These are phyloP conservation scores for Ectemnius continuus DNA, from an alignment of 2,888 invertebrate species.

Conservation along the genomic window DNA sequence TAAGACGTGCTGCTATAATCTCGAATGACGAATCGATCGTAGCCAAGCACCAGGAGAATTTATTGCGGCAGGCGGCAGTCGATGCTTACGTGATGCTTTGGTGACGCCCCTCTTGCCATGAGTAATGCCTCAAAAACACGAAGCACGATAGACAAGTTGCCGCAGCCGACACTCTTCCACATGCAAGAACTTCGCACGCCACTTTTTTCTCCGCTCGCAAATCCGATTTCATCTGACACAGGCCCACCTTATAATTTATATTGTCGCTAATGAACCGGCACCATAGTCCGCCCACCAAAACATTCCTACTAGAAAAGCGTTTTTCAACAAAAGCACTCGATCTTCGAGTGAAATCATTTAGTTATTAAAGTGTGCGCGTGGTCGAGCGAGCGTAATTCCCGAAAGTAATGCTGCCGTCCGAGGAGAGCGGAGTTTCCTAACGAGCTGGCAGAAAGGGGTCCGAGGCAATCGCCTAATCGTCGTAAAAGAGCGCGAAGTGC, in stretches of 20 bases:
- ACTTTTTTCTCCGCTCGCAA: too few relatives aligned
- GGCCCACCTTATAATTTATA: too few relatives aligned
- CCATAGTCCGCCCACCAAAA: too few relatives aligned
- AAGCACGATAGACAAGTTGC: neutral
- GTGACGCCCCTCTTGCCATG: conserved; percentile 8
- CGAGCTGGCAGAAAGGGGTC: conserved; percentile 29
- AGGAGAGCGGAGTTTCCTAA: conserved; percentile 36
- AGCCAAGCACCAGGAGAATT: conserved; percentile 20
- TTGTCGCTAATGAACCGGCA: too few relatives aligned
- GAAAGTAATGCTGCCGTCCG: conserved; percentile 48
- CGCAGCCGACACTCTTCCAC: neutral
- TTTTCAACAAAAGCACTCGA: neutral
- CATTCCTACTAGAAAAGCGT: neutral
- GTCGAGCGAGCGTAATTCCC: conserved; percentile 28
- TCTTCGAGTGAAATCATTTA: neutral
- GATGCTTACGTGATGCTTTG: conserved; percentile 5
- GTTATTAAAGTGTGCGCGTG: neutral
- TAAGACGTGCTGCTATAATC: conserved; percentile 63
- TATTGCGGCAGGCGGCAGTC: conserved; percentile 14
- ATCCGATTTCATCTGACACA: too few relatives aligned
- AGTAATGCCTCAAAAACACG: conserved; percentile 11
- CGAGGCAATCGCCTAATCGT: conserved; percentile 58
- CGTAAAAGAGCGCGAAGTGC: conserved; percentile 37
- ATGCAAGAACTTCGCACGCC: neutral
- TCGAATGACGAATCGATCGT: conserved; percentile 28